Base-by-base conservation (phyloP, 2,797 vertebrate species). In the Parambassis ranga region DNA sequence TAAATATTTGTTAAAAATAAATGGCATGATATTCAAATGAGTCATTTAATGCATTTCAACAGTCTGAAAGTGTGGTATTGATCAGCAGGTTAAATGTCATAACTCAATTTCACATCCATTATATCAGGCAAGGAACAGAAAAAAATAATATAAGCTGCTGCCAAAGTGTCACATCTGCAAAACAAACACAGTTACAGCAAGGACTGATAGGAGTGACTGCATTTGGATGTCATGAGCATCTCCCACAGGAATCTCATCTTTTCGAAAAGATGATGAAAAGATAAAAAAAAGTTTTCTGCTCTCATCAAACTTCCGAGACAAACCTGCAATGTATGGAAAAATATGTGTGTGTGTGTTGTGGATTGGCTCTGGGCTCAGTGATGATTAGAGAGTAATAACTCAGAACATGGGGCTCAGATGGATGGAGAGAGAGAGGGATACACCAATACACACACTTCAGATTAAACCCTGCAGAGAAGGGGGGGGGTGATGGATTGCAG, bases 381-480 rank as follows among this genome's bases (percentile, higher is more conserved):
- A 48, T 70, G 74, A 80, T 80, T 74, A 80, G 38, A 77, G 63
- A 65, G 60, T n/a, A 83, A 84, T 86, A 80, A 77, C 77, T 84
- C 79, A 73, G 55, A 71, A 62, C 38, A 47, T 14, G 19, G 42
- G 41, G 38, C 48, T 55, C 39, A 63, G 57, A 77, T 43, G 49
- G 65, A 65, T 31, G 24, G 28, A 51, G 32, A 35, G 28, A 35
- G 28, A 19, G 49, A 50, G 32, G 4, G 28, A 19, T 19, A 55
- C 22, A 52, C 13, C 55, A 65, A 42, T 53, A 49, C 23, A 50
- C 24, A 28, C 14, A 22, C 23, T 37, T 32, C 38, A 66, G 58
- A 74, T 68, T 65, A 32, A 39, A 65, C 61, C 48, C 57, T 60
- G 48, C 13, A 49, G 63, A 51, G 27, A n/a, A 3, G 43, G 65